phyloP scores from a whole-genome alignment of 2,113 vertebrate species.

The Nicator chloris region DNA sequence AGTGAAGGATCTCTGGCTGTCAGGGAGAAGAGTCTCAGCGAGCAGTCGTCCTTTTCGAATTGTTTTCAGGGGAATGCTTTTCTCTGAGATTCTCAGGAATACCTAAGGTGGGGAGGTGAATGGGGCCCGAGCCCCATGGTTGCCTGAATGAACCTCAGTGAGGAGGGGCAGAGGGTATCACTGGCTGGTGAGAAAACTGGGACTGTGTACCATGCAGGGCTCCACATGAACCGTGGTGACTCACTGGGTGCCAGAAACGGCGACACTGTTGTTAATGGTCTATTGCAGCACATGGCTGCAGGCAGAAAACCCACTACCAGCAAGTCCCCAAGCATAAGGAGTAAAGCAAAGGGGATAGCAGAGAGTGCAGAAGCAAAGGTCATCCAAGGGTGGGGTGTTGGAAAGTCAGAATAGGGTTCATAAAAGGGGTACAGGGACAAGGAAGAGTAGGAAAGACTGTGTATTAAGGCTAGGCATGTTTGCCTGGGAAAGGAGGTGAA shows the following conservation, averaged over 20 bases:
- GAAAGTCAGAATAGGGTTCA: neutral
- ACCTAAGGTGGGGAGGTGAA: neutral
- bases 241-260: neutral
- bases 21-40: neutral
- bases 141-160: neutral
- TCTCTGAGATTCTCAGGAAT: neutral
- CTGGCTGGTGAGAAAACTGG: neutral
- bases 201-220: accelerated
- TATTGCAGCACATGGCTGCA: neutral
- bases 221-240: neutral
- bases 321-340: neutral
- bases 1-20: neutral
- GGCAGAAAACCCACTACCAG: neutral
- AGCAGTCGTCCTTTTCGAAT: neutral
- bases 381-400: neutral
- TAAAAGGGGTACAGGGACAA: neutral
- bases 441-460: neutral
- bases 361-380: neutral
- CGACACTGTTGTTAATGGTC: neutral
- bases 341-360: neutral
- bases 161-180: neutral
- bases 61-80: neutral
- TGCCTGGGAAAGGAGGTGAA: conserved; percentile 17
- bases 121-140: neutral
- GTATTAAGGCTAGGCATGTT: neutral